These are phyloP conservation scores for Myopa testacea DNA, from an alignment of 2,888 invertebrate species.

Conservation along the genomic window DNA sequence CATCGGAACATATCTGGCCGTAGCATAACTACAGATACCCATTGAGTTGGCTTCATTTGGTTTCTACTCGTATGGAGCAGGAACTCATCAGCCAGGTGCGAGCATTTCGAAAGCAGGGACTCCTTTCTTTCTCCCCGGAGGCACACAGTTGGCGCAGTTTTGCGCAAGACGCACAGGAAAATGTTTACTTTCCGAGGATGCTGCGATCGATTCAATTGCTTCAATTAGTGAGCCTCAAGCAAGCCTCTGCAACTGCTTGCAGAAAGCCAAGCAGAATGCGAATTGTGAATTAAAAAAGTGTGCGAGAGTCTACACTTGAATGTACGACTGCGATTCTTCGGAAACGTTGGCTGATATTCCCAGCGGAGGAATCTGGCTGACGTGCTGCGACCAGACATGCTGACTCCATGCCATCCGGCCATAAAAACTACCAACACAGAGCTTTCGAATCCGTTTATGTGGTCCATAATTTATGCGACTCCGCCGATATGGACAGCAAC, in stretches of 20 bases:
- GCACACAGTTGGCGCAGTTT: no score
- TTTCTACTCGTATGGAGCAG: neutral
- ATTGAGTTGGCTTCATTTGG: neutral
- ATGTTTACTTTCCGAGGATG: neutral
- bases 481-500: slow-evolving; percentile 22
- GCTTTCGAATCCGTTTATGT: neutral
- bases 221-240: neutral
- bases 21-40: neutral
- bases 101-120: neutral
- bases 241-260: no score
- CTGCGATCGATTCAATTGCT: neutral
- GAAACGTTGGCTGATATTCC: neutral
- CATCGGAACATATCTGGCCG: neutral
- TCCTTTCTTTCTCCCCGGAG: neutral
- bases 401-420: neutral
- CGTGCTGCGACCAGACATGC: neutral
- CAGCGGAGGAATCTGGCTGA: neutral
- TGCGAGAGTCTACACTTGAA: no score
- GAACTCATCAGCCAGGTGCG: slow-evolving; percentile 1
- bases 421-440: neutral
- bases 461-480: slow-evolving; percentile 15
- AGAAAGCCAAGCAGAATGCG: neutral
- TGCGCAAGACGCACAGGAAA: no score
- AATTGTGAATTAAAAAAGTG: neutral
- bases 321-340: neutral